Conservation (phyloP, 1,140 invertebrate species). For the Battus philenor region DNA sequence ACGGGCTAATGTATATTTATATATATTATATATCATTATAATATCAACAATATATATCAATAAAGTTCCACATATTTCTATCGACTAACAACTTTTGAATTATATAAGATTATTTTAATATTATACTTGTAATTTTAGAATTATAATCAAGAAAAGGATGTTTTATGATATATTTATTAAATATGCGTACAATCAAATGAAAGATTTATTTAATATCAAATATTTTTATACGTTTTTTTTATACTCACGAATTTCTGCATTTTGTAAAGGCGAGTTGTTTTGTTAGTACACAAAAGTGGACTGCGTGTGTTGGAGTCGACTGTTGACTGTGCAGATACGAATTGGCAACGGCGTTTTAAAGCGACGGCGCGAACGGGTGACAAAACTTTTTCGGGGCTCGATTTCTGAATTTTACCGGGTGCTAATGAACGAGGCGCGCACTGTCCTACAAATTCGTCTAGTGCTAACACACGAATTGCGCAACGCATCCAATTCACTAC, state of each 20-base stretch:
- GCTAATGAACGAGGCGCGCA: constrained; percentile 52
- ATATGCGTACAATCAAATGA: too few relatives aligned
- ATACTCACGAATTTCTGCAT: constrained; percentile 66
- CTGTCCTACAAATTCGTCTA: constrained; percentile 34
- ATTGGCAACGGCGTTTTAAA: constrained; percentile 45
- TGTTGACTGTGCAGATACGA: constrained; percentile 38
- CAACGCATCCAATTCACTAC: constrained; percentile 11
- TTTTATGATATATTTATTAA: too few relatives aligned
- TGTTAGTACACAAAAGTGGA: constrained; percentile 16
- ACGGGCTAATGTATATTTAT: too few relatives aligned
- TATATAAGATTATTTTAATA: too few relatives aligned
- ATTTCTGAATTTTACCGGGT: constrained; percentile 38
- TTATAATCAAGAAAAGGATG: too few relatives aligned
- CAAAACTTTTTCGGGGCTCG: constrained; percentile 53
- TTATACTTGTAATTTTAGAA: too few relatives aligned
- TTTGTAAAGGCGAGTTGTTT: constrained; percentile 16
- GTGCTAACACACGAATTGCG: constrained; percentile 28
- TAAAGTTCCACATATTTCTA: too few relatives aligned
- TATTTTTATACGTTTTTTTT: too few relatives aligned
- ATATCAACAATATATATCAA: too few relatives aligned
- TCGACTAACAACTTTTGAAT: too few relatives aligned
- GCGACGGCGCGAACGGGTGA: constrained; percentile 41
- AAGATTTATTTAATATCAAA: too few relatives aligned
- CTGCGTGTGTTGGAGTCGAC: constrained; percentile 30
- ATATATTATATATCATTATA: too few relatives aligned